Percentiles rank a stretch among this genome's conserved stretches.
Evolutionary conservation across 2,797 vertebrate genomes (phyloP).

Genomic region (Chaunax sp.): DNA sequence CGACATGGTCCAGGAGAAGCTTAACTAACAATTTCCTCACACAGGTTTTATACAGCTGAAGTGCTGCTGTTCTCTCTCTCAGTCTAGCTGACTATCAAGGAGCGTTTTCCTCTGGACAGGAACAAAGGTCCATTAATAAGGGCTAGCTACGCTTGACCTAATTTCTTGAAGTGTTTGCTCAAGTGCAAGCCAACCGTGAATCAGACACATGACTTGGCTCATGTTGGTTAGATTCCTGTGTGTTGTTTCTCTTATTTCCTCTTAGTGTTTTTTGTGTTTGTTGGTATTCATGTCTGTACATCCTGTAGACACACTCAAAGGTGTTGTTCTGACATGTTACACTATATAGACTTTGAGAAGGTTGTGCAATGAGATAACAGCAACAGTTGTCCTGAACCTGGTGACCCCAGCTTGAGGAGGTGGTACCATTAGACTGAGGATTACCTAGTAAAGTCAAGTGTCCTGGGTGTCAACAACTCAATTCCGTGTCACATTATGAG

Average conservation of each 20-base stretch:
- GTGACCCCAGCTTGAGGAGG: neutral
- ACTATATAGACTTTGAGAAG: neutral
- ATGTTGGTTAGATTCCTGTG: neutral
- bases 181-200: too few relatives aligned
- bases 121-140: slow-evolving; percentile 6
- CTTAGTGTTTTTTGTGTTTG: neutral
- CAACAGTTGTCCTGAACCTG: neutral
- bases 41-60: slow-evolving; percentile 1
- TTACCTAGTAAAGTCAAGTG: slow-evolving; percentile 3
- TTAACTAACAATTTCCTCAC: slow-evolving; percentile 12
- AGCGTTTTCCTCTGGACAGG: slow-evolving; percentile 12
- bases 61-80: neutral
- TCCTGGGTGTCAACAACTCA: neutral
- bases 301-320: neutral
- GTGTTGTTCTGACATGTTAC: neutral
- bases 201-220: neutral
- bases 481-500: neutral
- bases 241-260: neutral
- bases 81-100: neutral
- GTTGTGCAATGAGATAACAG: neutral
- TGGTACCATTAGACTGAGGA: neutral
- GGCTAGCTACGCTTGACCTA: neutral
- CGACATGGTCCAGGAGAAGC: neutral
- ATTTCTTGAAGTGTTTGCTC: slow-evolving; percentile 9
- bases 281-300: neutral